Evolutionary conservation across 2,113 vertebrate genomes (phyloP).

Genomic region (Vimba vimba): DNA sequence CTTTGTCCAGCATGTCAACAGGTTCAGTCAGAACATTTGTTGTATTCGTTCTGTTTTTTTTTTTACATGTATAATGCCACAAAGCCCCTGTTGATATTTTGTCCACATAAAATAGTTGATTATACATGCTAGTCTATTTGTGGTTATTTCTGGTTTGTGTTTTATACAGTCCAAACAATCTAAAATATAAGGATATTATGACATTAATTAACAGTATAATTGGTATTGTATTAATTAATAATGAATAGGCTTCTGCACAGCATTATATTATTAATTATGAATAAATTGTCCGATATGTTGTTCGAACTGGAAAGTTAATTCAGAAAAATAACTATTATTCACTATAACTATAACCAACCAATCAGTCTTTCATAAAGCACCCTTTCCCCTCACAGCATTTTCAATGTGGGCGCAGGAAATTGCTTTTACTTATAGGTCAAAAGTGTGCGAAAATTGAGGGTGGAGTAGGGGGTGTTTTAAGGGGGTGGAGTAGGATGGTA

Average conservation of each 20-base stretch:
- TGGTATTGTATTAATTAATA: background rate
- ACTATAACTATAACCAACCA: background rate
- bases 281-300: background rate
- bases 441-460: slow-evolving; percentile 8
- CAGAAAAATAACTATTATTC: background rate
- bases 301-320: background rate
- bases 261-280: background rate
- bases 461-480: background rate
- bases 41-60: background rate
- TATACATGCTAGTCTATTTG: background rate
- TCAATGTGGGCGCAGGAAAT: background rate
- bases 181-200: background rate
- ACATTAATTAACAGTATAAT: background rate
- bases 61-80: background rate
- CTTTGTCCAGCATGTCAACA: background rate
- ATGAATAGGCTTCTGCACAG: no score
- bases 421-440: background rate
- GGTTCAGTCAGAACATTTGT: background rate
- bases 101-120: background rate
- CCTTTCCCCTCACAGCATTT: background rate
- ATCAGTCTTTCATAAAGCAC: background rate
- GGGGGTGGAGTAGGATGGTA: slow-evolving; percentile 68
- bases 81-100: background rate
- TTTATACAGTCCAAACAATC: background rate
- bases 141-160: background rate